A percentile compares a stretch with the other conserved stretches of the same genome.
These are phyloP conservation scores for Phenacoccus solenopsis DNA, from an alignment of 1,140 invertebrate species.

Conservation along the genomic window DNA sequence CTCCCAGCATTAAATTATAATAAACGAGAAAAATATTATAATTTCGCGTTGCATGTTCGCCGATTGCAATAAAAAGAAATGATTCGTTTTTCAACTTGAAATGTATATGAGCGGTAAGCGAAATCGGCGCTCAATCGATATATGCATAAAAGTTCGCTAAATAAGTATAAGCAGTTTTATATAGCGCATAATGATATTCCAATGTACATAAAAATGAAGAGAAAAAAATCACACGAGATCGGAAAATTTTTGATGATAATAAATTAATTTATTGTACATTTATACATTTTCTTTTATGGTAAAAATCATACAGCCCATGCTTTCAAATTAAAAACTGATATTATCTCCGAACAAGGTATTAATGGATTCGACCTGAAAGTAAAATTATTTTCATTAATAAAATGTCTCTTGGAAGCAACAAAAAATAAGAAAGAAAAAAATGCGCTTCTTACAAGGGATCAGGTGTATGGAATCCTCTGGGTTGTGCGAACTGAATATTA, in stretches of 20 bases:
- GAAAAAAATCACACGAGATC: not conserved
- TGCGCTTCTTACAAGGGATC: not conserved
- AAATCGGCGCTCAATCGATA: not conserved
- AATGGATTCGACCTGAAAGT: not conserved
- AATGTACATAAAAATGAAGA: not conserved
- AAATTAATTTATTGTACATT: not conserved
- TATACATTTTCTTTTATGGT: not conserved
- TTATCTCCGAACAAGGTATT: not conserved
- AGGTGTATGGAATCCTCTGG: not conserved
- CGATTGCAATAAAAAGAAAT: not conserved
- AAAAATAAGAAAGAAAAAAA: not conserved
- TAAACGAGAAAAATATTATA: conserved; percentile 3
- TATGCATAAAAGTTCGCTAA: not conserved
- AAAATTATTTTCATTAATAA: not conserved
- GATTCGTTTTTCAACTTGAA: not conserved
- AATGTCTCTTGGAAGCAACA: not conserved
- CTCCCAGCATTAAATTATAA: not conserved
- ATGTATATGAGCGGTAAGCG: not conserved
- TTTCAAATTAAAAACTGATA: not conserved
- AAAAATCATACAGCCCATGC: not conserved
- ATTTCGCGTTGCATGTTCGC: not conserved
- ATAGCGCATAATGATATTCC: too few species aligned
- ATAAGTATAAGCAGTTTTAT: not conserved
- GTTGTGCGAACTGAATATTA: conserved; percentile 18
- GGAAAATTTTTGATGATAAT: not conserved